Base-by-base conservation (phyloP, 2,888 invertebrate species). In the Uropetala carovei region DNA sequence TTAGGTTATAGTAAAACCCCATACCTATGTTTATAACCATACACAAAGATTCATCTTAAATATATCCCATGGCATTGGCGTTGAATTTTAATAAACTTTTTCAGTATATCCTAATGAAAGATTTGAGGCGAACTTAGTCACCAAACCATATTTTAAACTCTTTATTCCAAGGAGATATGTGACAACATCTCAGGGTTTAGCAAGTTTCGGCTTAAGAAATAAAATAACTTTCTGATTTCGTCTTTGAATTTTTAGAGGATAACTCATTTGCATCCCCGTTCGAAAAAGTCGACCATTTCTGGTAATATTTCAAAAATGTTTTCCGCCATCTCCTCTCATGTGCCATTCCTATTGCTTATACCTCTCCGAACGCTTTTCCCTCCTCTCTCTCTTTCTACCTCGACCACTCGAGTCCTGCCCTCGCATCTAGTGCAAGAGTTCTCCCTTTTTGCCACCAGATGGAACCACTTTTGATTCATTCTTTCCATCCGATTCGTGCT, bases 391-490 rank as follows among this genome's bases (percentile, higher is more conserved):
- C 30, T 16, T 16, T 8, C 57, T 14, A 14, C 22, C 27, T 59
- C 43, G 43, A 43, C 64, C 89, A 30, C 64, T 89, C 60, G 43
- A 89, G 18, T 64, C 43, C 30, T 60, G 64, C 89, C 89, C 89
- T 60, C 86, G 60, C 86, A 60, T 86, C 22, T 60, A 60, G 60
- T 86, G 86, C 86, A 60, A 59, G 27, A 86, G 59, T 86, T 60
- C 86, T 68, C 89, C 27, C 86, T 30, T 60, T 86, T 59, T 86
- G 22, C 89, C 89, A 89, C 89, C 89, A 89, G 89, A 89, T 89
- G 89, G 89, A 89, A 89, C 60, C 89, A 64, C 89, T 89, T 89
- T 89, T 60, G 68, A 89, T 64, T 89, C 43, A 89, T 89, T 89
- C 89, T 43, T 68, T 64, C 64, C 64, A 89, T 64, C 89, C 64